Percentiles rank a stretch among this genome's conserved stretches.
Evolutionary conservation across 2,888 invertebrate genomes (phyloP).

Genomic region (Trissolcus japonicus): DNA sequence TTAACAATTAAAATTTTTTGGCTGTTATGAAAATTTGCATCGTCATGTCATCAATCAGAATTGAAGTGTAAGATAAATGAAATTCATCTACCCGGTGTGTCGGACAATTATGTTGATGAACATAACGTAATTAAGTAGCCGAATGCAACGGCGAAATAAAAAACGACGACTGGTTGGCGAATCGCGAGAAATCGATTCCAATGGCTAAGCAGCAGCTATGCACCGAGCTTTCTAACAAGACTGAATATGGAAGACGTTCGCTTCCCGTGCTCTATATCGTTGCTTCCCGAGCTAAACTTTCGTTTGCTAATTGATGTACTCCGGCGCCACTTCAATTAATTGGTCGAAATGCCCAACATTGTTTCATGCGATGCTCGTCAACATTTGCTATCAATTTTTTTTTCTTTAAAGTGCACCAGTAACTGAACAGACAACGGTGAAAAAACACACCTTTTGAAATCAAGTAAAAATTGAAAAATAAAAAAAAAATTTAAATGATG

Average conservation of each 20-base stretch:
- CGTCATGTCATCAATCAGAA: too few relatives aligned
- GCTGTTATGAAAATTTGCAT: too few relatives aligned
- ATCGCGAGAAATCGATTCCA: constrained; percentile 58
- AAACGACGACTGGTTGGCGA: constrained; percentile 46
- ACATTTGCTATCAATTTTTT: neutral
- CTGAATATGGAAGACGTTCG: constrained; percentile 53
- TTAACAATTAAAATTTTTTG: too few relatives aligned
- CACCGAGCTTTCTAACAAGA: constrained; percentile 54
- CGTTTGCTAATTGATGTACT: constrained; percentile 51
- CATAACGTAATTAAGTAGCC: constrained; percentile 44
- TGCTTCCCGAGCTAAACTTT: constrained; percentile 46
- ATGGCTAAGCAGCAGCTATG: constrained; percentile 57
- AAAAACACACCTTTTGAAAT: too few relatives aligned
- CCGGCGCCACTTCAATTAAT: constrained; percentile 39
- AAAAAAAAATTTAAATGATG: too few relatives aligned
- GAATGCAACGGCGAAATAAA: constrained; percentile 37
- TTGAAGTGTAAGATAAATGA: too few relatives aligned
- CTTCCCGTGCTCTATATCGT: constrained; percentile 47
- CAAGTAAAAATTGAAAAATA: too few relatives aligned
- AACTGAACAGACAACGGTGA: too few relatives aligned
- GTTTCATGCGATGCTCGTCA: neutral
- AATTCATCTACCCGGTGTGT: too few relatives aligned
- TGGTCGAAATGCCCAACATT: constrained; percentile 24
- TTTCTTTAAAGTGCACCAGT: too few relatives aligned
- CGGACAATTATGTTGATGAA: constrained; percentile 34